phyloP scores from a whole-genome alignment of 2,113 vertebrate genomes.

The Puma concolor region DNA sequence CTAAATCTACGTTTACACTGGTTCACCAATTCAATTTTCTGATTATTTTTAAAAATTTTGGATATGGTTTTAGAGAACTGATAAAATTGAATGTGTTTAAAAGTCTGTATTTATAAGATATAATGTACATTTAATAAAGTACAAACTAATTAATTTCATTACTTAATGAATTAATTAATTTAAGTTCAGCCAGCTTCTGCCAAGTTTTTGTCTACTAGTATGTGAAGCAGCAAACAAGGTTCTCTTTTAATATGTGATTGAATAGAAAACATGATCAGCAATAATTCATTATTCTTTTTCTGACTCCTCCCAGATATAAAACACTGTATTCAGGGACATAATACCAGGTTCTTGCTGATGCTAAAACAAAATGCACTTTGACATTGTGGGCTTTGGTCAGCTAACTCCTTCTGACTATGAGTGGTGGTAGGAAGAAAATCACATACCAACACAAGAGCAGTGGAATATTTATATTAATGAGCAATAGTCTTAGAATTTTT shows the following conservation, averaged over 20 bases:
- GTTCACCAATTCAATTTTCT: not conserved
- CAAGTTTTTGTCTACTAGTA: not conserved
- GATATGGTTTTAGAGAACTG: not conserved
- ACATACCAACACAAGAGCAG: not conserved
- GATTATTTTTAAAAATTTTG: not conserved
- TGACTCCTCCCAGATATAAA: not conserved
- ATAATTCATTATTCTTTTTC: not conserved
- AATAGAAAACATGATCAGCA: not conserved
- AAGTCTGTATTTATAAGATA: not conserved
- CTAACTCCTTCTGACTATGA: not conserved
- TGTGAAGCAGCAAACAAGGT: not conserved
- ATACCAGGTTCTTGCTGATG: not conserved
- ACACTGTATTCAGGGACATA: not conserved
- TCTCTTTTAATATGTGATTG: not conserved
- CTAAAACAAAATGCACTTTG: not conserved
- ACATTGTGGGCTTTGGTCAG: not conserved
- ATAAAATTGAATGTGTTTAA: not conserved
- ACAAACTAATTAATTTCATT: too few species aligned
- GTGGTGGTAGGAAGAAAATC: not conserved
- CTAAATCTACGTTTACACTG: not conserved
- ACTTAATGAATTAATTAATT: too few species aligned
- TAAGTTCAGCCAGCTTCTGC: not conserved
- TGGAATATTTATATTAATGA: not conserved
- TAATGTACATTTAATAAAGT: not conserved
- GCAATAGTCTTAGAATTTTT: not conserved